Evolutionary conservation across 1,140 invertebrate genomes (phyloP), one percentile per base, ranked within the genome.

Genomic region (Ceratina japonica): DNA sequence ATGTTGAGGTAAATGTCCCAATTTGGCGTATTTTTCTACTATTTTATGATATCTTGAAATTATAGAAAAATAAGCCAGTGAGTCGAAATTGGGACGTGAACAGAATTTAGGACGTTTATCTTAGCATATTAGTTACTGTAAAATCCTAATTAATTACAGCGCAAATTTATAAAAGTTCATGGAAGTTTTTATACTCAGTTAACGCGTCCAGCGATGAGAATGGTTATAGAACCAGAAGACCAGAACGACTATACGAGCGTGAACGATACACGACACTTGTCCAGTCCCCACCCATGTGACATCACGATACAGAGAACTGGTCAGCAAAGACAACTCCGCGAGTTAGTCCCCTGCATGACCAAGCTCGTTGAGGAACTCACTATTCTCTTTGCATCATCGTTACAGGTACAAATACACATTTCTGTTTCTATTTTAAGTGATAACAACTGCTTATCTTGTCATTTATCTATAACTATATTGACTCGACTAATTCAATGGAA

Each of bases 271-370:
- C 37, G 75, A 71, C 66, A 85, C 73, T 81, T 72, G 56, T 85
- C 84, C 54, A 20, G 63, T 59, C 65, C 82, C 66, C 74, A 63
- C 79, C 79, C 24, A 37, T 24, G 16, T 79, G 80, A 81, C 76
- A 79, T 73, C 80, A 79, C 27, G 24, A 59, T 58, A 13, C 49
- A 44, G 37, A 58, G 58, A 80, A 64, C 65, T 69, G 74, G 65
- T 77, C 74, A 77, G 74, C 37, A 77, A 58, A 22, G 44, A 56
- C 22, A 1, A 24, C 37, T 54, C 18, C 7, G 16, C 49, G 27
- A 24, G 20, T 68, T 31, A 76, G 73, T 80, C 22, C 22, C 5
- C 10, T 75, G 18, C 31, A 54, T 44, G 65, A 58, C 10, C 5
- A 15, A 51, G 49, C n/a, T 20, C 18, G 49, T 56, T 1, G 51